These are phyloP conservation scores for Drepana falcataria DNA, from an alignment of 2,888 invertebrate species.

Conservation along the genomic window DNA sequence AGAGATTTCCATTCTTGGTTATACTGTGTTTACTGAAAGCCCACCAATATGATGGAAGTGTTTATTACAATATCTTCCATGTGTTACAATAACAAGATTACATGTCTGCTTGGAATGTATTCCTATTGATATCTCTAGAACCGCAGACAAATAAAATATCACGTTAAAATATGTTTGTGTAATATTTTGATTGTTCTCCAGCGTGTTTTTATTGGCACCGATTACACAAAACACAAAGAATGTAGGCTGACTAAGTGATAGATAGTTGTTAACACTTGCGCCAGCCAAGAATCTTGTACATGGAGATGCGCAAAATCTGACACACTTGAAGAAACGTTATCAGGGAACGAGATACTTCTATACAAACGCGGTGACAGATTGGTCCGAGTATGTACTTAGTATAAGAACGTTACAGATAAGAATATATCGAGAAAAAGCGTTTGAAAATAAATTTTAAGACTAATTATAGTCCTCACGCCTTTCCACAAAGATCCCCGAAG, in stretches of 20 bases:
- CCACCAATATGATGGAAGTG: too few species aligned
- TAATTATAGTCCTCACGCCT: too few species aligned
- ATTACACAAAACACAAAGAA: conserved; percentile 6
- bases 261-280: conserved; percentile 9
- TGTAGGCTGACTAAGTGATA: conserved; percentile 19
- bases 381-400: too few species aligned
- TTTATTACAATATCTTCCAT: not conserved
- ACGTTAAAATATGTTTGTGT: not conserved
- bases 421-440: not conserved
- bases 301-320: conserved; percentile 7
- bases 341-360: conserved; percentile 1
- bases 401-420: not conserved
- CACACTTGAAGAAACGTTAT: conserved; percentile 7
- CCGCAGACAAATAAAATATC: not conserved
- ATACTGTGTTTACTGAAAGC: too few species aligned
- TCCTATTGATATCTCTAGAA: not conserved
- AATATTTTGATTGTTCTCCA: not conserved
- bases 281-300: conserved; percentile 28
- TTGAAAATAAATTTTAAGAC: too few species aligned
- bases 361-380: not conserved
- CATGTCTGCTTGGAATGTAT: not conserved
- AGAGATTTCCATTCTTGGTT: too few species aligned
- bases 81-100: not conserved
- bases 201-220: not conserved
- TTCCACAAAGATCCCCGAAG: too few species aligned